phyloP scores from a whole-genome alignment of 1,140 invertebrate species.

The Trigoniulus corallinus region DNA sequence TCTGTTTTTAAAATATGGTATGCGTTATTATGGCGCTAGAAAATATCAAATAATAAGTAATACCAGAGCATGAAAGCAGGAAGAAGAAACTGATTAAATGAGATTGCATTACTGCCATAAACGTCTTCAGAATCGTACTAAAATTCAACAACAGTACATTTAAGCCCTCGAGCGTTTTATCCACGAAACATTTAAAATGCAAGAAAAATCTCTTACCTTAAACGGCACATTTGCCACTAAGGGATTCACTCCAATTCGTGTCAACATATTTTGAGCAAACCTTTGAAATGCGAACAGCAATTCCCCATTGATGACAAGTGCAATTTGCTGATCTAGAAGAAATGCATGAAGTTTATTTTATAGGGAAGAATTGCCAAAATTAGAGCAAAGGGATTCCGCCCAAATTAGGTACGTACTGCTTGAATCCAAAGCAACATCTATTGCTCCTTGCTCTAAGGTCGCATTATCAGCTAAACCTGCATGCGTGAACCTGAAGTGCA shows the following conservation, averaged over 20 bases:
- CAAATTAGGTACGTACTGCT: background rate
- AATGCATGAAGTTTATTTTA: background rate
- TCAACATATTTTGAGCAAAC: background rate
- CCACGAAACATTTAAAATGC: too few species aligned
- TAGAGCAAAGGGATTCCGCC: too few species aligned
- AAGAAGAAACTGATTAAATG: too few species aligned
- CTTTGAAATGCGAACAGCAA: background rate
- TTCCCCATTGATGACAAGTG: background rate
- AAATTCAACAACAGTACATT: too few species aligned
- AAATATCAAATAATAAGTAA: too few species aligned
- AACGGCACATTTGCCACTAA: background rate
- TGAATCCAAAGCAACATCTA: background rate
- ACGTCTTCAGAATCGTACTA: too few species aligned
- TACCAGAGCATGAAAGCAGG: too few species aligned
- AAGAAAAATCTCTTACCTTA: too few species aligned
- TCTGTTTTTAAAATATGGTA: too few species aligned
- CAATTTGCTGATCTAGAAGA: background rate
- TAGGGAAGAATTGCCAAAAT: background rate
- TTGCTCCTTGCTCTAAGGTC: background rate
- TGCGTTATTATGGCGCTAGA: too few species aligned
- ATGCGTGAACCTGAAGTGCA: background rate
- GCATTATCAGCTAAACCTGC: background rate
- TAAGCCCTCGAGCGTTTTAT: too few species aligned
- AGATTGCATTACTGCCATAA: too few species aligned
- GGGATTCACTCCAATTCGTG: background rate